Percentiles rank a stretch among this genome's conserved stretches.
Evolutionary conservation across 2,888 invertebrate species (phyloP).

Genomic region (Nomada ferruginata): DNA sequence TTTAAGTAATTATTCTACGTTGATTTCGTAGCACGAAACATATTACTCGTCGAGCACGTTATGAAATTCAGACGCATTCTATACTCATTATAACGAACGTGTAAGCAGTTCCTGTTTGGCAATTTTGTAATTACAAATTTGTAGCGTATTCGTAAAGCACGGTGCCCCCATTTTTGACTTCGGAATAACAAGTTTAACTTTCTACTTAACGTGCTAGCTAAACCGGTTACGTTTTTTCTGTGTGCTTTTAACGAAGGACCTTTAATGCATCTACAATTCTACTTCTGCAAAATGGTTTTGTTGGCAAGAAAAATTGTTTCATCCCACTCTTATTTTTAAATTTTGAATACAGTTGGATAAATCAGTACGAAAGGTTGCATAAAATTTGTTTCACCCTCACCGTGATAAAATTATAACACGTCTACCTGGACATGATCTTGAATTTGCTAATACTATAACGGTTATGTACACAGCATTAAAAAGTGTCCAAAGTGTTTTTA

Average conservation of each 20-base stretch:
- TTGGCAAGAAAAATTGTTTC: not conserved
- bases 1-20: too few relatives aligned
- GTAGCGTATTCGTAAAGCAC: too few relatives aligned
- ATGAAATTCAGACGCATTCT: not conserved
- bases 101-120: not conserved
- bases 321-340: not conserved
- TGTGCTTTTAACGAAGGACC: not conserved
- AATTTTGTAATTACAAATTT: constrained; percentile 7
- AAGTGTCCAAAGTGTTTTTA: too few relatives aligned
- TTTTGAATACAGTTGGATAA: not conserved
- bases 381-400: too few relatives aligned
- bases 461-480: too few relatives aligned
- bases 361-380: too few relatives aligned
- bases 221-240: too few relatives aligned
- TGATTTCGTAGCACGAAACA: too few relatives aligned
- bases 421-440: too few relatives aligned
- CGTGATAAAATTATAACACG: too few relatives aligned
- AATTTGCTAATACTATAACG: too few relatives aligned
- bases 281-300: not conserved
- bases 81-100: not conserved
- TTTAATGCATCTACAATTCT: not conserved
- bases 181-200: constrained; percentile 7
- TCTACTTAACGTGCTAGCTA: not conserved
- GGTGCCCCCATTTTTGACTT: not conserved
- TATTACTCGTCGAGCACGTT: not conserved